These are phyloP conservation scores for Pteronotus mesoamericanus DNA, from an alignment of 2,797 vertebrate species.

Conservation along the genomic window DNA sequence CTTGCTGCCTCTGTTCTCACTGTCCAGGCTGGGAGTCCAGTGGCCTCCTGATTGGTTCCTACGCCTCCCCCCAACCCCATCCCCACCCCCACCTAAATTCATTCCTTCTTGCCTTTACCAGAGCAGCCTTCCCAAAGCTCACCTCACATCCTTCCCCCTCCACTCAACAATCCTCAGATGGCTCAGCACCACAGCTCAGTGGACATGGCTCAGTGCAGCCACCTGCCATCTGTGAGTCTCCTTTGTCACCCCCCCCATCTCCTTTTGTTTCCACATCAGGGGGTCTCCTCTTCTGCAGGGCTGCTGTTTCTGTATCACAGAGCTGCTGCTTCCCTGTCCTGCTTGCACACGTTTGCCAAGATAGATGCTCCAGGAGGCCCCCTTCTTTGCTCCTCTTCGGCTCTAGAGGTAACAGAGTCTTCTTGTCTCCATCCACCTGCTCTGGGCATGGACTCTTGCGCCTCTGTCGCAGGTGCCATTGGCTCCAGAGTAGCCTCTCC, in stretches of 20 bases:
- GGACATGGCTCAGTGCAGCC: no score
- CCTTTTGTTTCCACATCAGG: background rate
- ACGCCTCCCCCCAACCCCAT: background rate
- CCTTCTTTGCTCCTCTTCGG: background rate
- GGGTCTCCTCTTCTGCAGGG: background rate
- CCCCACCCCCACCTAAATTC: background rate
- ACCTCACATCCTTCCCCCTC: background rate
- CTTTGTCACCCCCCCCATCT: background rate
- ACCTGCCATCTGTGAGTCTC: background rate
- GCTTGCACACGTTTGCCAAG: background rate
- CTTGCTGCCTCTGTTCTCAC: background rate
- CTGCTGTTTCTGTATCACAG: background rate
- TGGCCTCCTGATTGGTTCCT: background rate
- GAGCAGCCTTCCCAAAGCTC: background rate
- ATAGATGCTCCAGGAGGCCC: background rate
- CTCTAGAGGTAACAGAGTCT: fast-evolving
- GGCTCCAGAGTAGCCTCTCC: no score
- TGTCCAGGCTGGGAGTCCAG: fast-evolving
- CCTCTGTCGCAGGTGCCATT: background rate
- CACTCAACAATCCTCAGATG: fast-evolving
- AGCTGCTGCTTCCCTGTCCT: background rate
- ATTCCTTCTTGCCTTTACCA: fast-evolving
- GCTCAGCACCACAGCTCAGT: background rate
- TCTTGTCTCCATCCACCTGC: background rate
- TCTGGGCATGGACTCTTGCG: background rate